phyloP scores from a whole-genome alignment of 1,140 invertebrate species.

The Ditylenchus dipsaci region DNA sequence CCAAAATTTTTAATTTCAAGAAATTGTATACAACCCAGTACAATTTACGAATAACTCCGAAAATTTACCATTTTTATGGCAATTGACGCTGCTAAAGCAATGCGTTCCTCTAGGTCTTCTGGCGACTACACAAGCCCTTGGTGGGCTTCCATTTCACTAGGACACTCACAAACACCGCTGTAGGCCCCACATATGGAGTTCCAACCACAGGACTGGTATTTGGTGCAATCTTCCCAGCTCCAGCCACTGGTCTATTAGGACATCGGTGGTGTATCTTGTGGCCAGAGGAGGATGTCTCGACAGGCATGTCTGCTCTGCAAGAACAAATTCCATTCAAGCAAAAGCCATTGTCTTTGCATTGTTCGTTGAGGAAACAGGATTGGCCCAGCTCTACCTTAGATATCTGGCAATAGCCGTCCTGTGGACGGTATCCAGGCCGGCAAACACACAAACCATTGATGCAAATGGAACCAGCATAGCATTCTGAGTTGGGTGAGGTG shows the following conservation, averaged over 20 bases:
- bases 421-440: slow-evolving; percentile 43
- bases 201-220: slow-evolving; percentile 37
- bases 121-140: slow-evolving; percentile 18
- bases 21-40: neutral
- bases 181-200: slow-evolving; percentile 51
- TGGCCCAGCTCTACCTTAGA: slow-evolving; percentile 37
- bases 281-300: too few relatives aligned
- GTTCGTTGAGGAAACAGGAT: slow-evolving; percentile 45
- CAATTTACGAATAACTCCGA: too few relatives aligned
- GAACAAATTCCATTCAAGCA: slow-evolving; percentile 44
- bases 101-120: slow-evolving; percentile 15
- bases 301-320: slow-evolving; percentile 2
- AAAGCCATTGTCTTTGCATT: slow-evolving; percentile 39
- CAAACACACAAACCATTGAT: slow-evolving; percentile 39
- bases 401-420: slow-evolving; percentile 40
- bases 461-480: slow-evolving; percentile 26
- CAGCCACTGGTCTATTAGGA: slow-evolving; percentile 19
- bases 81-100: slow-evolving; percentile 3
- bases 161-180: slow-evolving; percentile 54
- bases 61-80: too few relatives aligned
- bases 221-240: slow-evolving; percentile 52
- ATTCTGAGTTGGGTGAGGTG: neutral
- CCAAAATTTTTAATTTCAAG: too few relatives aligned
- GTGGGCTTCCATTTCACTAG: slow-evolving; percentile 46
- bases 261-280: too few relatives aligned